Evolutionary conservation across 2,797 vertebrate species (phyloP), one percentile per base, ranked within the genome.

Genomic region (Crocidura indochinensis): DNA sequence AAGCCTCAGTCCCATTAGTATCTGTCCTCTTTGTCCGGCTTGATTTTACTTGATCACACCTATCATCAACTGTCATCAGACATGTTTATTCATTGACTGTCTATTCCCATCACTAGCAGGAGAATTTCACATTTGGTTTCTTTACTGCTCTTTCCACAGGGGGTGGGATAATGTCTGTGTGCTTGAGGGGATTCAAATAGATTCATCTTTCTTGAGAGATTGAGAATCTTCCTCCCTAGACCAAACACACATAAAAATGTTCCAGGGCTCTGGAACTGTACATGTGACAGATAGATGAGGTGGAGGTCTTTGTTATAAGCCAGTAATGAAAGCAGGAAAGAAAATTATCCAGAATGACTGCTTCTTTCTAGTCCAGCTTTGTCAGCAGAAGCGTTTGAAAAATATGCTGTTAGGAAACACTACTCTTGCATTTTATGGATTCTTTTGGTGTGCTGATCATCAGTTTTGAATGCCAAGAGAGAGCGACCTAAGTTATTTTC

Each of bases 391-490:
- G 27, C 53, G 65, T 76, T 87, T 91, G 53, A 84, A 68, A 92
- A 87, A 84, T 71, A 56, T 1, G 0, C 6, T n/a, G 14, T 44
- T 19, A 2, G 53, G 53, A 90, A 84, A 11, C 73, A 60, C n/a
- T 67, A 22, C 10, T 68, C 47, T 76, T 85, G 49, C 49, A 65
- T 72, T 94, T 84, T 71, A 84, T 26, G 26, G 84, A 65, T 77
- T 86, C 26, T 56, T 74, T 78, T 64, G 47, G 53, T 29, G 19
- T 89, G 53, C 29, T 74, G 84, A 56, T 29, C 65, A 69, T 69
- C 64, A 69, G 65, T 93, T 67, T 88, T 73, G 86, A 74, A 83
- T 47, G 60, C 46, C 56, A 2, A 90, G 27, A 92, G 31, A 29
- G 14, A 76, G 46, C 46, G 79, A 68, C 10, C 14, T n/a, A 75